Evolutionary conservation across 1,140 invertebrate species (phyloP).

Genomic region (Trichomalopsis sarcophagae): DNA sequence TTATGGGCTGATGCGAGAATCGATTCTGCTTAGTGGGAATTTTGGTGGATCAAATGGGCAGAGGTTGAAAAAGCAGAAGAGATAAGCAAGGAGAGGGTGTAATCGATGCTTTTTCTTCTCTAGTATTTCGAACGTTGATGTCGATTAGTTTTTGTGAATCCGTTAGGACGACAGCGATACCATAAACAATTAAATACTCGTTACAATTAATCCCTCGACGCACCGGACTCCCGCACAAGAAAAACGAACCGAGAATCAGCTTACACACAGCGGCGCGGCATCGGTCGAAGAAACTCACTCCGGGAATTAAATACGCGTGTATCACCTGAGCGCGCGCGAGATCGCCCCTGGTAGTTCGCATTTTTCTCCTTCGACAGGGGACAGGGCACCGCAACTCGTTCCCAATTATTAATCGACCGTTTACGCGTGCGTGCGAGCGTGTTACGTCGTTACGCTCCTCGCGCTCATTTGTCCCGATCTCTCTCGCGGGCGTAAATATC

Average conservation of each 20-base stretch:
- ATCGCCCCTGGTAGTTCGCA: background rate
- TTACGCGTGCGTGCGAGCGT: conserved; percentile 1
- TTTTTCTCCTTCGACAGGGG: conserved; percentile 42
- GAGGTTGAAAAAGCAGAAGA: too few species aligned
- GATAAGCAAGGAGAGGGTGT: too few species aligned
- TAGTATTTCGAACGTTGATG: too few species aligned
- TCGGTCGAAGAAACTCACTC: background rate
- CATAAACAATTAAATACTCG: too few species aligned
- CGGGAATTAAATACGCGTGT: conserved; percentile 34
- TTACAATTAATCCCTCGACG: too few species aligned
- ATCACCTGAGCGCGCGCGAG: background rate
- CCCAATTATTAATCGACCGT: conserved; percentile 41
- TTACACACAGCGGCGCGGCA: background rate
- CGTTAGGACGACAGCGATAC: too few species aligned
- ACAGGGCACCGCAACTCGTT: background rate
- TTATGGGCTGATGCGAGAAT: background rate
- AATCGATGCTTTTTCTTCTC: too few species aligned
- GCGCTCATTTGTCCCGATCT: conserved; percentile 5
- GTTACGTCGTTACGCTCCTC: conserved; percentile 22
- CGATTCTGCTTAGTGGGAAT: background rate
- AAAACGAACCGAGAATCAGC: too few species aligned
- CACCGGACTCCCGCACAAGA: too few species aligned
- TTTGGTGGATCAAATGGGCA: background rate
- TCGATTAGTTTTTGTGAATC: too few species aligned
- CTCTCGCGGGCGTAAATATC: conserved; percentile 8